Evolutionary conservation across 2,797 vertebrate species (phyloP).

Genomic region (Sebastes iracundus): DNA sequence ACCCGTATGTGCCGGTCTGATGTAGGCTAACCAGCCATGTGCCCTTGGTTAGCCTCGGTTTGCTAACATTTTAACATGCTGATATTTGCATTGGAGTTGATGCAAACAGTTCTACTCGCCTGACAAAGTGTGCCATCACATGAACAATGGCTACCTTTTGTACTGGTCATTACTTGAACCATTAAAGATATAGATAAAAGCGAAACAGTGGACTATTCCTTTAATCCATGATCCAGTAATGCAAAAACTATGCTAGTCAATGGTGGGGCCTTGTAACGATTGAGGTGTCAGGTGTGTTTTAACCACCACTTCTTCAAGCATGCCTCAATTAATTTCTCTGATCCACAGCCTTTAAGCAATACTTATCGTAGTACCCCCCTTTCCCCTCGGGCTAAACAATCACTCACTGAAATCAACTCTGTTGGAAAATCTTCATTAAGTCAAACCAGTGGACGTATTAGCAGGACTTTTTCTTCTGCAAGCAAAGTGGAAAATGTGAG

Average conservation of each 20-base stretch:
- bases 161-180: not conserved
- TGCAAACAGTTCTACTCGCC: not conserved
- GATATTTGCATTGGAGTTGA: not conserved
- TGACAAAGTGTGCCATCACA: not conserved
- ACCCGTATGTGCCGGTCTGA: too few species aligned
- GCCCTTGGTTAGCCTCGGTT: not conserved
- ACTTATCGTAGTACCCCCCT: conserved; percentile 30
- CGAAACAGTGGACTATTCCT: conserved; percentile 54
- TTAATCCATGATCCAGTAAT: conserved; percentile 70
- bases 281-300: conserved; percentile 33
- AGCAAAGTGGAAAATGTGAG: not conserved
- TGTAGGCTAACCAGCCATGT: not conserved
- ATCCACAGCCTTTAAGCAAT: conserved; percentile 70
- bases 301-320: conserved; percentile 52
- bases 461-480: not conserved
- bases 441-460: conserved; percentile 3
- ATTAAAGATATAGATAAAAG: not conserved
- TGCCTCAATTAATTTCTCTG: conserved; percentile 46
- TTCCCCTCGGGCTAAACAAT: not conserved
- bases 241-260: conserved; percentile 72
- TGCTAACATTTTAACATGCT: conserved; percentile 5
- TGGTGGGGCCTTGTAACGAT: conserved; percentile 57
- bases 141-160: not conserved
- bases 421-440: conserved; percentile 7
- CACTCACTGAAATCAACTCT: conserved; percentile 21